These are phyloP conservation scores for Sakesphorus luctuosus DNA, from an alignment of 2,113 vertebrate species.

Conservation along the genomic window DNA sequence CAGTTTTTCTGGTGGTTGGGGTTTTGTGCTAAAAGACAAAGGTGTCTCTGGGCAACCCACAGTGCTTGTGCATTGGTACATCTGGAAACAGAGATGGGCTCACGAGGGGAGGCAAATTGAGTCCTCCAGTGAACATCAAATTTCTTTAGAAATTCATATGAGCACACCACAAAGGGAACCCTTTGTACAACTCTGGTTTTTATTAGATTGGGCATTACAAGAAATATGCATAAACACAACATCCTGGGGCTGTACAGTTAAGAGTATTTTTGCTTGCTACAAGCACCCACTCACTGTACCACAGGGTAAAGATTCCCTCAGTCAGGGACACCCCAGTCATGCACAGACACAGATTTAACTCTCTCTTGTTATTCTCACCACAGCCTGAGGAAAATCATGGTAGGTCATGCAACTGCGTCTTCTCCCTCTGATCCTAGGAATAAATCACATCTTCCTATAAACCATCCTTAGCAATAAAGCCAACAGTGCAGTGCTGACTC, in stretches of 20 bases:
- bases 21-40: not conserved
- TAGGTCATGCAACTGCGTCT: not conserved
- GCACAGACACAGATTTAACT: not conserved
- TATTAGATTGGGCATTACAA: not conserved
- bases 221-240: rapidly evolving
- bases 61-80: not conserved
- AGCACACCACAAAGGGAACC: not conserved
- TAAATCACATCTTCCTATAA: not conserved
- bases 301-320: not conserved
- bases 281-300: not conserved
- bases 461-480: not conserved
- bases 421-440: not conserved
- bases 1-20: not conserved
- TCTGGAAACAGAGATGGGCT: not conserved
- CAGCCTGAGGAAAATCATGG: not conserved
- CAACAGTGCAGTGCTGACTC: not conserved
- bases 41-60: not conserved
- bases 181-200: not conserved
- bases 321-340: not conserved
- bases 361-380: not conserved
- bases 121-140: not conserved
- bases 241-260: not conserved
- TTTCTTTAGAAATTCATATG: not conserved
- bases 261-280: not conserved
- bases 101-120: not conserved